These are phyloP conservation scores for Rostratula benghalensis DNA, from an alignment of 2,113 vertebrate species.

Conservation along the genomic window DNA sequence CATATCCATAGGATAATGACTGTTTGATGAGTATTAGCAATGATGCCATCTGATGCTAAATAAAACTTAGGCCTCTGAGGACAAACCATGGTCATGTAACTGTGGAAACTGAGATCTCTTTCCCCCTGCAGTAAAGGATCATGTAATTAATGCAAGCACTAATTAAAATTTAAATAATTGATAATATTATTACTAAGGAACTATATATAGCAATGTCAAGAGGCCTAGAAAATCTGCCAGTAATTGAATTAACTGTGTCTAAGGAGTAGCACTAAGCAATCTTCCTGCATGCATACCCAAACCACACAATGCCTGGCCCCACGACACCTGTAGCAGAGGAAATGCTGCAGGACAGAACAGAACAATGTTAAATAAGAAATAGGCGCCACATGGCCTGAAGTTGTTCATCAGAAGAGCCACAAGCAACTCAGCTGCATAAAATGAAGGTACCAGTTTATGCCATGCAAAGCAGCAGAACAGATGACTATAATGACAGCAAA, in stretches of 20 bases:
- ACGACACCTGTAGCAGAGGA: neutral
- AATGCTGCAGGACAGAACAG: neutral
- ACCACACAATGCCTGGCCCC: neutral
- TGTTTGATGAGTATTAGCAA: neutral
- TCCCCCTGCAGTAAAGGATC: neutral
- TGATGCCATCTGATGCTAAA: neutral
- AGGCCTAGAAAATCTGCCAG: conserved; percentile 2
- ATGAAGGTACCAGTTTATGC: neutral
- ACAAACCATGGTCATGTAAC: neutral
- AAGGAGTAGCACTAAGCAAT: neutral
- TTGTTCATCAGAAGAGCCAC: neutral
- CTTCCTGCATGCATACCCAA: neutral
- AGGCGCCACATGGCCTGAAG: neutral
- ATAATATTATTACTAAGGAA: conserved; percentile 23
- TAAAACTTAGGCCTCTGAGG: neutral
- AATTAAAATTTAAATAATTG: conserved; percentile 60
- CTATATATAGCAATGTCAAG: conserved; percentile 9
- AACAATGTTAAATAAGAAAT: neutral
- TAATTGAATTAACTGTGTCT: conserved; percentile 19
- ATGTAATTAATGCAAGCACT: conserved; percentile 12
- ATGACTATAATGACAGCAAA: neutral
- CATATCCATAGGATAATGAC: neutral
- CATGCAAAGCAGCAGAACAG: neutral
- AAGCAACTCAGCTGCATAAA: neutral
- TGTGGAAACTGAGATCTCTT: neutral